phyloP scores from a whole-genome alignment of 2,113 vertebrate species.

The Rallus limicola region DNA sequence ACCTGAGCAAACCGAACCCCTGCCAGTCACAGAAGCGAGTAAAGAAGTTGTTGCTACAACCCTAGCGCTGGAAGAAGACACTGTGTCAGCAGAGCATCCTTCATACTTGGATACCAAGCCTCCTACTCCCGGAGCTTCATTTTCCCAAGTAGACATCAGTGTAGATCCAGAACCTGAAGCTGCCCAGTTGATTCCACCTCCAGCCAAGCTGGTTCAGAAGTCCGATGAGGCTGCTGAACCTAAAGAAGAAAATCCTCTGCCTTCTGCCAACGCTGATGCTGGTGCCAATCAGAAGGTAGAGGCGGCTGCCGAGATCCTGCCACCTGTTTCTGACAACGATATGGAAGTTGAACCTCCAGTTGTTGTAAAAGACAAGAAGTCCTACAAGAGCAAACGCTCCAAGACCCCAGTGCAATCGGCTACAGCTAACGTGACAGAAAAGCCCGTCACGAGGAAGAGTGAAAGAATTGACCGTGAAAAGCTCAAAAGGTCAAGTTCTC shows the following conservation, averaged over 20 bases:
- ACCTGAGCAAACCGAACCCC: constrained; percentile 21
- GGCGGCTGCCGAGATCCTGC: constrained; percentile 69
- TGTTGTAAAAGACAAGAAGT: constrained; percentile 81
- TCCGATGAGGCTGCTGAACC: constrained; percentile 62
- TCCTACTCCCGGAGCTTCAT: constrained; percentile 80
- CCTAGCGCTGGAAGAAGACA: constrained; percentile 59
- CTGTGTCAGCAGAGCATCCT: constrained; percentile 61
- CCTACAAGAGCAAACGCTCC: constrained; percentile 89
- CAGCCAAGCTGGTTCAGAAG: constrained; percentile 72
- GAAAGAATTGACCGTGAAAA: constrained; percentile 95
- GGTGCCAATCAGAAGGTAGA: constrained; percentile 70
- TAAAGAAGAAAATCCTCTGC: constrained; percentile 59
- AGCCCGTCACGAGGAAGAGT: constrained; percentile 91
- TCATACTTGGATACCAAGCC: constrained; percentile 82
- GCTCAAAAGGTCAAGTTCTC: constrained; percentile 88
- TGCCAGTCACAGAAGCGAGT: background rate
- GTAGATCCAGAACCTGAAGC: constrained; percentile 74
- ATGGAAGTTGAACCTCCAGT: constrained; percentile 79
- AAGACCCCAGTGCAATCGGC: constrained; percentile 78
- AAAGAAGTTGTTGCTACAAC: constrained; percentile 68
- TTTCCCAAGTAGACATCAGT: constrained; percentile 63
- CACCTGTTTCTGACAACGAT: constrained; percentile 77
- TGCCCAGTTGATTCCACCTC: constrained; percentile 53
- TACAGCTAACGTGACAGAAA: constrained; percentile 73
- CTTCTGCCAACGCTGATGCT: background rate